Evolutionary conservation across 2,888 invertebrate genomes (phyloP), one percentile per base, ranked within the genome.

Genomic region (Tipula confusa): DNA sequence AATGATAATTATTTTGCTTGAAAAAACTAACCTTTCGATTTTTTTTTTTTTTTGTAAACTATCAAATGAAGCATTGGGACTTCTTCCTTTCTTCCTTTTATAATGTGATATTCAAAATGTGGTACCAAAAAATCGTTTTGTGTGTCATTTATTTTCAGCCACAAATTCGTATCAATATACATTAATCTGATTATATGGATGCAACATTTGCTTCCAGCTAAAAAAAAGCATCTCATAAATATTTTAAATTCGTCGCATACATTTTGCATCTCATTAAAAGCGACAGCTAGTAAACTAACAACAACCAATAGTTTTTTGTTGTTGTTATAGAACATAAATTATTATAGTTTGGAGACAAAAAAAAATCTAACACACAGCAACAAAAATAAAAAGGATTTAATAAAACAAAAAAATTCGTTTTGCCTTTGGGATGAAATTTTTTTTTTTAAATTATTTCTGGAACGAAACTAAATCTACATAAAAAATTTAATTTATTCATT

Each of bases 401-500:
- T 64, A 24, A 64, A 64, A 64, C 64, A 64, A 24, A 64, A n/a
- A 64, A 64, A 64, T 64, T 64, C 64, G 64, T 64, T 64, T 64
- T 24, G 64, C 64, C 64, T 64, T 64, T 64, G 64, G 64, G 64
- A 64, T 64, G 64, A 64, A 24, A 1, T 38, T 38, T 38, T 38
- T 38, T 64, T 64, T 64, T 24, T 9, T 64, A 64, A 64, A 64
- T 64, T 64, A 64, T 64, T 64, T 64, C 64, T 64, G 64, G 64
- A 64, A 64, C 64, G 64, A 64, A 64, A 64, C 9, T 64, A 64
- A 64, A 64, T 64, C n/a, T n/a, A 64, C 64, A 64, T 64, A 64
- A 64, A 64, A 64, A 64, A 64, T 64, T 64, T 64, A 64, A 64
- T 64, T 64, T 64, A 64, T 64, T 64, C 64, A 64, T 64, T n/a